Conservation (phyloP, 2,797 vertebrate genomes). For the Acanthurus tractus region DNA sequence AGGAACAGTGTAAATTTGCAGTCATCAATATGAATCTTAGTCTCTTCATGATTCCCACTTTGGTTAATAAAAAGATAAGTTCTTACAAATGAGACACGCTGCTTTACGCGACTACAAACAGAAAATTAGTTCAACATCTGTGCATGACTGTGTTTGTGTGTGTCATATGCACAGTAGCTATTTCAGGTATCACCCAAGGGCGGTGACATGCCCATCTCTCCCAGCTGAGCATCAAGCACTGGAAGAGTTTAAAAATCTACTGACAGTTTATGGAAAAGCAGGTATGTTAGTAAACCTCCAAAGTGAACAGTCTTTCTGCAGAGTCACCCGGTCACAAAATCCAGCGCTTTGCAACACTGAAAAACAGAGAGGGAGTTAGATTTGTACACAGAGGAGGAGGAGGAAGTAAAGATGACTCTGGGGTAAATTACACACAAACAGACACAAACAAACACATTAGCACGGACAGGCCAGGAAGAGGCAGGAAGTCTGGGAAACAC, state of each 20-base stretch:
- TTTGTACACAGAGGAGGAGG: not conserved
- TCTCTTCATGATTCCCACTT: not conserved
- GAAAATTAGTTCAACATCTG: conserved; percentile 25
- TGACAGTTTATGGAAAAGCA: conserved; percentile 40
- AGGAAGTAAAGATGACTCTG: not conserved
- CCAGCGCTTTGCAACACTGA: not conserved
- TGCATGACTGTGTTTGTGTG: conserved; percentile 6
- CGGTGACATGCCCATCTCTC: conserved; percentile 17
- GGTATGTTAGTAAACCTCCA: conserved; percentile 45
- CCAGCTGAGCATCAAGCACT: conserved; percentile 25
- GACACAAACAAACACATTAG: not conserved
- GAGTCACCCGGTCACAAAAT: conserved; percentile 14
- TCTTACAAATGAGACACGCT: conserved; percentile 1
- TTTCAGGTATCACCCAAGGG: conserved; percentile 45
- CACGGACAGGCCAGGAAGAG: conserved; percentile 12
- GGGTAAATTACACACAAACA: not conserved
- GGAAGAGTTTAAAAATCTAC: conserved; percentile 30
- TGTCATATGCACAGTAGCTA: conserved; percentile 42
- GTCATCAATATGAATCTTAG: not conserved
- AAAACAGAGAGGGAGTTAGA: conserved; percentile 1
- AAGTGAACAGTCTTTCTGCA: conserved; percentile 29
- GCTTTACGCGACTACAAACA: conserved; percentile 10
- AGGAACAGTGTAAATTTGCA: not conserved
- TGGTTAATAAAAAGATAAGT: conserved; percentile 11
- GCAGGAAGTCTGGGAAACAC: conserved; percentile 5